A percentile compares a stretch with the other conserved stretches of the same genome.
These are phyloP conservation scores for Ranitomeya variabilis DNA, from an alignment of 2,113 vertebrate species.

Conservation along the genomic window DNA sequence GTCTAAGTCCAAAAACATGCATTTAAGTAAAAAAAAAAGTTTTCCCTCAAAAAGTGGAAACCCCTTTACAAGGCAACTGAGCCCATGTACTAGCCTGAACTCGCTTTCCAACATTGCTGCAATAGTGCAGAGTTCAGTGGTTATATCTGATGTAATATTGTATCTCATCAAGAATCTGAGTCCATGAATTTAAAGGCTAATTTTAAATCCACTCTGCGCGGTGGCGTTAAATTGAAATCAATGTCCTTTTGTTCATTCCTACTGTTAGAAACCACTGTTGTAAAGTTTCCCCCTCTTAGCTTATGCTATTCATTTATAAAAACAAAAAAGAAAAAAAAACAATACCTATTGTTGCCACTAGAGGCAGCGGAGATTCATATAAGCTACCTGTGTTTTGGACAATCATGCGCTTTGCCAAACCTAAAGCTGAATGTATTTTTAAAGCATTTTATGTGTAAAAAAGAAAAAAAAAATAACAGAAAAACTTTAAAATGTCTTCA, in stretches of 20 bases:
- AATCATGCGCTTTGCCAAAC: slow-evolving; percentile 81
- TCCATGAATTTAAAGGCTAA: neutral
- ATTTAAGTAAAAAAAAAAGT: too few relatives aligned
- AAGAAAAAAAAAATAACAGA: slow-evolving; percentile 41
- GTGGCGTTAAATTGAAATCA: neutral
- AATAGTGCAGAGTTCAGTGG: neutral
- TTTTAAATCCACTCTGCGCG: neutral
- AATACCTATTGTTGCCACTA: neutral
- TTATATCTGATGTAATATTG: neutral
- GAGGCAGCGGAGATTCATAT: slow-evolving; percentile 46
- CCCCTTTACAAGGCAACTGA: neutral
- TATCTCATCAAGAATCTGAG: neutral
- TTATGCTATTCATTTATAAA: neutral
- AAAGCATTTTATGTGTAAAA: slow-evolving; percentile 80
- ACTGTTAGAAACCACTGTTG: slow-evolving; percentile 24
- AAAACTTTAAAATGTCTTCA: slow-evolving; percentile 82
- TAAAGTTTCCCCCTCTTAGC: slow-evolving; percentile 18
- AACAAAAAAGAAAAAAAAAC: neutral
- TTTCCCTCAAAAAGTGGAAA: too few relatives aligned
- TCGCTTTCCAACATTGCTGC: neutral
- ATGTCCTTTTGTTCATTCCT: neutral
- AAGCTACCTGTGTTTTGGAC: slow-evolving; percentile 74
- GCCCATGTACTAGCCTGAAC: neutral
- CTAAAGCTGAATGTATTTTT: slow-evolving; percentile 85
- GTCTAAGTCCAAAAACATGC: too few relatives aligned